A percentile compares a stretch with the other conserved stretches of the same genome.
Evolutionary conservation across 2,113 vertebrate genomes (phyloP).

Genomic region (Cariama cristata): DNA sequence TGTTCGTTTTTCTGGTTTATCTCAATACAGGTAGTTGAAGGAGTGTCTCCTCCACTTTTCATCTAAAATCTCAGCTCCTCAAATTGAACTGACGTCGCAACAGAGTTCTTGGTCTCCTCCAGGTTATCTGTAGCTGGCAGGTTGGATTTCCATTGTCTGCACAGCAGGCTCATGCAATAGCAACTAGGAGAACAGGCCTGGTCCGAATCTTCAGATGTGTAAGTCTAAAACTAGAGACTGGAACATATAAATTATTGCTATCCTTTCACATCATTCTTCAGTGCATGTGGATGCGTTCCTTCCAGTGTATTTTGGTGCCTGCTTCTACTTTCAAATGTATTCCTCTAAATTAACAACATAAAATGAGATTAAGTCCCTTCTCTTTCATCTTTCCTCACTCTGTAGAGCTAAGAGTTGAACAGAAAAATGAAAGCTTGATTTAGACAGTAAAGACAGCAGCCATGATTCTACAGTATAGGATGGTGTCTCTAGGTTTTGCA

Average conservation of each 20-base stretch:
- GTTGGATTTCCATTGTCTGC: neutral
- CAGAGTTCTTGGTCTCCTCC: neutral
- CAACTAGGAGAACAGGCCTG: neutral
- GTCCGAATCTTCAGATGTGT: neutral
- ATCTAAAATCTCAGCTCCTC: neutral
- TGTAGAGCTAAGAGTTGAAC: neutral
- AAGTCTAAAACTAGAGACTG: neutral
- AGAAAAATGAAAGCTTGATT: neutral
- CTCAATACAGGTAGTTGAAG: accelerated
- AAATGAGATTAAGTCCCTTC: neutral
- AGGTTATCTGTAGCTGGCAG: neutral
- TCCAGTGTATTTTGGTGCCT: neutral
- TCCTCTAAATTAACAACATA: neutral
- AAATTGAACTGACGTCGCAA: neutral
- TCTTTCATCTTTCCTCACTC: neutral
- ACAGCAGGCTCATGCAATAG: neutral
- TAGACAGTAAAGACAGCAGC: neutral
- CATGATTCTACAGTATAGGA: neutral
- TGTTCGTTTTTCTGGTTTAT: neutral
- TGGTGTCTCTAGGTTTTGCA: neutral
- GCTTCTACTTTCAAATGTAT: neutral
- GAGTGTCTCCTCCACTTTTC: neutral
- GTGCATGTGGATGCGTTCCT: neutral
- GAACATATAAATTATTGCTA: neutral
- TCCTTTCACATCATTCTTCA: neutral